These are phyloP conservation scores for Leptopilina boulardi DNA, from an alignment of 1,140 invertebrate species.

Conservation along the genomic window DNA sequence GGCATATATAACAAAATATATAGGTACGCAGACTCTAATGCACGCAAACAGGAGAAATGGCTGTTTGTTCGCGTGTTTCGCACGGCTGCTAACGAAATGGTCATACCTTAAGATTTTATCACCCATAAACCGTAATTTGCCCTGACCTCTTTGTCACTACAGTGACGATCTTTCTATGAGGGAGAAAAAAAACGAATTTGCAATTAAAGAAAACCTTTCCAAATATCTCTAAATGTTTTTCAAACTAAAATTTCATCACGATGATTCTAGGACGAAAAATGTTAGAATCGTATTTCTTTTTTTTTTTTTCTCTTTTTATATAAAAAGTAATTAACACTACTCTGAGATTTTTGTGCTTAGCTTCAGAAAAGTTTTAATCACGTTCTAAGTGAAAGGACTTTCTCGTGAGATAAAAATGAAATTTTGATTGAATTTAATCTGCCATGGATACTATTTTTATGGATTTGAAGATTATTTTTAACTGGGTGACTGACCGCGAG, in stretches of 20 bases:
- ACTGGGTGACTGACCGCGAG: slow-evolving; percentile 23
- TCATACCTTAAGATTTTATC: slow-evolving; percentile 37
- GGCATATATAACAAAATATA: neutral
- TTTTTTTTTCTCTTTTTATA: neutral
- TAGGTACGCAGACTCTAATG: neutral
- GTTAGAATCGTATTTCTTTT: too few species aligned
- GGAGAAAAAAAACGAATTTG: neutral
- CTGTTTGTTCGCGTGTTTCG: slow-evolving; percentile 31
- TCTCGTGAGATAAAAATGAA: neutral
- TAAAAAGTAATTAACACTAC: slow-evolving; percentile 30
- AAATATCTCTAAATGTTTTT: neutral
- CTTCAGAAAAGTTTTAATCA: neutral
- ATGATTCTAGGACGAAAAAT: too few species aligned
- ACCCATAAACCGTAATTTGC: slow-evolving; percentile 29
- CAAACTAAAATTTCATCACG: too few species aligned
- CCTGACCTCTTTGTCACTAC: slow-evolving; percentile 34
- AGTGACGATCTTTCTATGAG: neutral
- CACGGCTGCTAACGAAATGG: slow-evolving; percentile 13
- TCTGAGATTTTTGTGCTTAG: neutral
- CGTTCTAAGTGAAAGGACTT: neutral
- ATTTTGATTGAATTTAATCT: neutral
- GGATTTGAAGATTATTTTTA: slow-evolving; percentile 9
- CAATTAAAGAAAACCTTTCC: slow-evolving; percentile 40
- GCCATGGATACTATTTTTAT: slow-evolving; percentile 11
- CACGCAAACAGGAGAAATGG: slow-evolving; percentile 6